A percentile compares a stretch with the other conserved stretches of the same genome.
Conservation (phyloP, 2,797 vertebrate genomes). For the Phalanger gymnotis region DNA sequence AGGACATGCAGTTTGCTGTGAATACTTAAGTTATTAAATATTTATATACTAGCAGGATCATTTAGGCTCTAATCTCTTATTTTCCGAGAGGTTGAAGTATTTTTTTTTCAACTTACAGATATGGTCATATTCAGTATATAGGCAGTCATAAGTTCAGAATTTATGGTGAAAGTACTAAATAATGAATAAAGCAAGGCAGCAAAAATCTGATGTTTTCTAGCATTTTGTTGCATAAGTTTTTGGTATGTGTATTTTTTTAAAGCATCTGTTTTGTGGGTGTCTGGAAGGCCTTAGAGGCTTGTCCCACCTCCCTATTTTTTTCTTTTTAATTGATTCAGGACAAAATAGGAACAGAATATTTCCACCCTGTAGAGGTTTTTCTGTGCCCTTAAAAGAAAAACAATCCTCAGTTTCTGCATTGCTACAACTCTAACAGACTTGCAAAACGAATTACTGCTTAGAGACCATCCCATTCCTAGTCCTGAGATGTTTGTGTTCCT, state of each 20-base stretch:
- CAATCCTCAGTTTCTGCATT: neutral
- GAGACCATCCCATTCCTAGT: neutral
- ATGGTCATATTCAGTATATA: conserved; percentile 20
- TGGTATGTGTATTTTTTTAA: conserved; percentile 30
- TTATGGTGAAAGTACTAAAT: conserved; percentile 42
- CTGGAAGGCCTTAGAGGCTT: conserved; percentile 62
- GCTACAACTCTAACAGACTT: neutral
- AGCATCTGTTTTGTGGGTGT: conserved; percentile 73
- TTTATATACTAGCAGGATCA: neutral
- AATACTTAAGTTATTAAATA: conserved; percentile 38
- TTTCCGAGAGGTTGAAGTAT: conserved; percentile 38
- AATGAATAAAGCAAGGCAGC: conserved; percentile 43
- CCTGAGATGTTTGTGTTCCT: neutral
- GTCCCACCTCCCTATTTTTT: conserved; percentile 48
- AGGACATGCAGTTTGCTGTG: conserved; percentile 11
- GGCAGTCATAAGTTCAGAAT: neutral
- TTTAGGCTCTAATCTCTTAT: conserved; percentile 18
- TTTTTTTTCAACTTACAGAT: conserved; percentile 10
- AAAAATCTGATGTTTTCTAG: conserved; percentile 47
- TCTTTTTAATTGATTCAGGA: conserved; percentile 48
- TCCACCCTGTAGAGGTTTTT: conserved; percentile 53
- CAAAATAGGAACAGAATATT: conserved; percentile 64
- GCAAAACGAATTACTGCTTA: neutral
- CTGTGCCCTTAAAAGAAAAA: conserved; percentile 40
- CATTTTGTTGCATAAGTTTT: conserved; percentile 56